Percentiles rank a stretch among this genome's conserved stretches.
These are phyloP conservation scores for Penaeus japonicus DNA, from an alignment of 1,140 invertebrate species.

Conservation along the genomic window DNA sequence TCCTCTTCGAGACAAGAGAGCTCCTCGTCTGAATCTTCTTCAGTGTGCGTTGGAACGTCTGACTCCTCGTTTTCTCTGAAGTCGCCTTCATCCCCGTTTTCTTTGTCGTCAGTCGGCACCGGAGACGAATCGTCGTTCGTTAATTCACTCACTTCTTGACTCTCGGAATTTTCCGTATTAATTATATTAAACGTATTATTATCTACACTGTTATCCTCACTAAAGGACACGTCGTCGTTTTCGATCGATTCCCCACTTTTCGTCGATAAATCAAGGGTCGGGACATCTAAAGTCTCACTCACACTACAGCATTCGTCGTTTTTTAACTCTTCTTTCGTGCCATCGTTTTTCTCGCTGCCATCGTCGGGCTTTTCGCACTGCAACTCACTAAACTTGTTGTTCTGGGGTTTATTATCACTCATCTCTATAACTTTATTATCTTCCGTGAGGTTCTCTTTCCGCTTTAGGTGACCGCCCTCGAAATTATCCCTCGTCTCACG, in stretches of 20 bases:
- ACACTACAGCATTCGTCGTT: not conserved
- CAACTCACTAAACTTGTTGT: not conserved
- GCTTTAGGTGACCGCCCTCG: too few relatives aligned
- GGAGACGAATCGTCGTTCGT: slow-evolving; percentile 34
- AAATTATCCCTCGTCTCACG: not conserved
- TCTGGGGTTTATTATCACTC: not conserved
- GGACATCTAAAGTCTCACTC: slow-evolving; percentile 19
- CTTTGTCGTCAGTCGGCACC: not conserved
- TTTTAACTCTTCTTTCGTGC: not conserved
- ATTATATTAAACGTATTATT: slow-evolving; percentile 55
- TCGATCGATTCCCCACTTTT: not conserved
- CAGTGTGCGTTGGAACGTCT: not conserved
- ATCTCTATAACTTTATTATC: too few relatives aligned
- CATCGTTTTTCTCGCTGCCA: slow-evolving; percentile 22
- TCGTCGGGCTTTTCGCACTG: not conserved
- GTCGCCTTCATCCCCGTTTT: not conserved
- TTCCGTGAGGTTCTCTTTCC: too few relatives aligned
- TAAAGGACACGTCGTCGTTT: slow-evolving; percentile 41
- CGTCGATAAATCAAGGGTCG: not conserved
- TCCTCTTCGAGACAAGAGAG: slow-evolving; percentile 25
- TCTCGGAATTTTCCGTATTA: slow-evolving; percentile 48
- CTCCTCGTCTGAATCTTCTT: slow-evolving; percentile 24
- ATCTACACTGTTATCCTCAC: slow-evolving; percentile 46
- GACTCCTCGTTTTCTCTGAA: slow-evolving; percentile 19
- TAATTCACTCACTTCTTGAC: slow-evolving; percentile 46